Conservation (phyloP, 2,888 invertebrate species). For the Trissoscelio sp. region DNA sequence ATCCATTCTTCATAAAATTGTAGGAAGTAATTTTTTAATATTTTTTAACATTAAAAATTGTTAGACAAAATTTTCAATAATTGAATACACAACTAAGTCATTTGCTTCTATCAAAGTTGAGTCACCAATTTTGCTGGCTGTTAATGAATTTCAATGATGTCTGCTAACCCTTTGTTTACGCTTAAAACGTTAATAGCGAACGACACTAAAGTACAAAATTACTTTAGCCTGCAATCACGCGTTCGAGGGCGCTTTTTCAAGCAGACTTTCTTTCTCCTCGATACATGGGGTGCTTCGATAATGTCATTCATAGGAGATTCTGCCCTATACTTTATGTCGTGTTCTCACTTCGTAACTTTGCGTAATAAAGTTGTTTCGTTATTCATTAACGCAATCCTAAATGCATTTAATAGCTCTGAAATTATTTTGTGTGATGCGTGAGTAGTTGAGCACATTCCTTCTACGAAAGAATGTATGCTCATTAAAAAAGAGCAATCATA, state of each 20-base stretch:
- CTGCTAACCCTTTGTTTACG: conserved; percentile 75
- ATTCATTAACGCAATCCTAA: conserved; percentile 36
- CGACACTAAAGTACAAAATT: conserved; percentile 74
- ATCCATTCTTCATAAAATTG: too few species aligned
- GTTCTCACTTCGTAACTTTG: conserved; percentile 43
- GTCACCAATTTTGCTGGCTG: background rate
- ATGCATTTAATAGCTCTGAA: conserved; percentile 26
- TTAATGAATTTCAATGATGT: conserved; percentile 77
- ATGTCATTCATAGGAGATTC: conserved; percentile 73
- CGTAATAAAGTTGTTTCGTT: conserved; percentile 37
- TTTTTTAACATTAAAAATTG: too few species aligned
- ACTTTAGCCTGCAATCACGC: conserved; percentile 73
- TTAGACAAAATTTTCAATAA: background rate
- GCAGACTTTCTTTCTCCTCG: conserved; percentile 63
- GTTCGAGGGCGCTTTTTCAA: conserved; percentile 75
- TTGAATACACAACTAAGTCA: background rate
- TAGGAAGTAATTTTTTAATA: too few species aligned
- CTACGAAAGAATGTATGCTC: background rate
- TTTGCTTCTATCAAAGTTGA: background rate
- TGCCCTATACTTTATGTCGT: conserved; percentile 64
- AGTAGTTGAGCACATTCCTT: background rate
- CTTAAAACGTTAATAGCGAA: conserved; percentile 72
- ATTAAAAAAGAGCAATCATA: too few species aligned
- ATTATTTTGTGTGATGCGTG: conserved; percentile 19
- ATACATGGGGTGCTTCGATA: conserved; percentile 70